phyloP scores from a whole-genome alignment of 2,888 invertebrate genomes.

The Apoderus coryli region DNA sequence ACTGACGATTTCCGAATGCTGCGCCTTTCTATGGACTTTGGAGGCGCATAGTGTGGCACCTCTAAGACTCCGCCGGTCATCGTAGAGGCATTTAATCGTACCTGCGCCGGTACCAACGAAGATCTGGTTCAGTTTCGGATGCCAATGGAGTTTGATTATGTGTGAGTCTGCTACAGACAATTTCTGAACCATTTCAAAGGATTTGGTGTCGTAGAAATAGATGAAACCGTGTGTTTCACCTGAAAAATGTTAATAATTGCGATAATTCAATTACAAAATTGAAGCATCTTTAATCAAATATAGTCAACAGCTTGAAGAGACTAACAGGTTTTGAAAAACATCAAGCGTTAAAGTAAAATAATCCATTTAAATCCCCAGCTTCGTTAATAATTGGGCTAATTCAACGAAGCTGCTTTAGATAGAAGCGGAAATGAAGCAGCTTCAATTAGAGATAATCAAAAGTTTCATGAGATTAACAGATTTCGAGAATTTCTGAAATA shows the following conservation, averaged over 20 bases:
- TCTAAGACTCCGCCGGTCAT: slow-evolving; percentile 68
- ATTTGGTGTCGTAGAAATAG: slow-evolving; percentile 65
- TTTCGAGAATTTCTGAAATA: too few species aligned
- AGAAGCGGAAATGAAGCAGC: too few species aligned
- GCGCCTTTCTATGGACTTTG: slow-evolving; percentile 58
- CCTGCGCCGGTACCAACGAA: slow-evolving; percentile 89
- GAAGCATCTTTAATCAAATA: too few species aligned
- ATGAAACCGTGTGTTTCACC: slow-evolving; percentile 46
- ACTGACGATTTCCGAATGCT: slow-evolving; percentile 74
- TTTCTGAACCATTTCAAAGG: slow-evolving; percentile 56
- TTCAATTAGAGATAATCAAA: too few species aligned
- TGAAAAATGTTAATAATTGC: slow-evolving; percentile 15
- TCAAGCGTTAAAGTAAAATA: too few species aligned
- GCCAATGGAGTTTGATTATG: slow-evolving; percentile 85
- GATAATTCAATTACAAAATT: too few species aligned
- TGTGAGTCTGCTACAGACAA: slow-evolving; percentile 68
- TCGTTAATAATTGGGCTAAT: too few species aligned
- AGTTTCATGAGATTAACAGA: too few species aligned
- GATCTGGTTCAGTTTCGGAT: slow-evolving; percentile 94
- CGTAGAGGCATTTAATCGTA: slow-evolving; percentile 78
- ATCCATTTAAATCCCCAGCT: too few species aligned
- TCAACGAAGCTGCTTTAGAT: too few species aligned
- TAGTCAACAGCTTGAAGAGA: too few species aligned
- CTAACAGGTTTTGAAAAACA: too few species aligned
- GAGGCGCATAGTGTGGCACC: slow-evolving; percentile 85